Percentiles rank a stretch among this genome's conserved stretches.
Conservation (phyloP, 1,140 invertebrate genomes). For the Bombus cullumanus region DNA sequence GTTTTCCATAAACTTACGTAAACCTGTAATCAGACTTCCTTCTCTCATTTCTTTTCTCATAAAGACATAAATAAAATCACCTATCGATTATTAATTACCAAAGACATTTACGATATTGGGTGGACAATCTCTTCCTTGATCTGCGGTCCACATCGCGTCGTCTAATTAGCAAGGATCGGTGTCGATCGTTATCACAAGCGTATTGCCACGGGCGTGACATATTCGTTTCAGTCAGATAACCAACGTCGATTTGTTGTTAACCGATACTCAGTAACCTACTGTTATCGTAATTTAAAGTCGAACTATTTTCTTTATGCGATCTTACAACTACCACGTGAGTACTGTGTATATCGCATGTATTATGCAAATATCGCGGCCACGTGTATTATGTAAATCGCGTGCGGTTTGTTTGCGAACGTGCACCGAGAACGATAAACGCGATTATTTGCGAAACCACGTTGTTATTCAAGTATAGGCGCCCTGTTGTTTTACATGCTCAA, state of each 20-base stretch:
- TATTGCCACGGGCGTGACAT: neutral
- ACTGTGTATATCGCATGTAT: neutral
- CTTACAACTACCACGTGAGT: neutral
- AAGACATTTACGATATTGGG: neutral
- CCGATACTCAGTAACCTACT: neutral
- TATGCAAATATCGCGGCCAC: conserved; percentile 18
- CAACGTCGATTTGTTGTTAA: conserved; percentile 27
- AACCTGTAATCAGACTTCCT: neutral
- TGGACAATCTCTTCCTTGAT: neutral
- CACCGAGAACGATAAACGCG: neutral
- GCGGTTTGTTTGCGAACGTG: conserved; percentile 15
- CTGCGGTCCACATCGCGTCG: neutral
- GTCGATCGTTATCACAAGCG: conserved; percentile 32
- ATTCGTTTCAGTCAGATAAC: conserved; percentile 19
- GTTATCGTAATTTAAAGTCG: conserved; percentile 5
- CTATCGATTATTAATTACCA: conserved; percentile 5
- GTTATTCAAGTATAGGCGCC: neutral
- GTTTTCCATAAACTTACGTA: neutral
- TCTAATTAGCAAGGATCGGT: conserved; percentile 42
- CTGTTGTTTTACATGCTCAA: neutral
- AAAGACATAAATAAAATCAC: neutral
- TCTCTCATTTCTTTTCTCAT: too few relatives aligned
- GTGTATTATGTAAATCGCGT: conserved; percentile 13
- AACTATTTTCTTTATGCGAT: conserved; percentile 2
- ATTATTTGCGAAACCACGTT: conserved; percentile 2